Percentiles rank a stretch among this genome's conserved stretches.
Evolutionary conservation across 2,888 invertebrate genomes (phyloP).

Genomic region (Dascillus cervinus): DNA sequence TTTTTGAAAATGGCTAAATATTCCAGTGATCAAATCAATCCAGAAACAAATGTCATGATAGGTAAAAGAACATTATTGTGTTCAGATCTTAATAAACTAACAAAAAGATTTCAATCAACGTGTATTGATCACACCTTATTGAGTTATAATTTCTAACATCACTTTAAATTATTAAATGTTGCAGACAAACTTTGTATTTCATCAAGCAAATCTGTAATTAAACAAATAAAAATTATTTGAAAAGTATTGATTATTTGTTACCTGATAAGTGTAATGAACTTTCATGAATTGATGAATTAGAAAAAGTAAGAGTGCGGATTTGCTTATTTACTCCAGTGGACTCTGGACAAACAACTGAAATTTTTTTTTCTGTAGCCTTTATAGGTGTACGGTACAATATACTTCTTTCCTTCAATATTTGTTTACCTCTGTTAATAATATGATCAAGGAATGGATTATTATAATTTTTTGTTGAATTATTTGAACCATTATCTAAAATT

Average conservation of each 20-base stretch:
- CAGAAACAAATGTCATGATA: conserved; percentile 6
- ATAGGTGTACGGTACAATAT: conserved; percentile 29
- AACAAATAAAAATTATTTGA: background rate
- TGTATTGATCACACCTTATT: conserved; percentile 31
- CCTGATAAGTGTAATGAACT: background rate
- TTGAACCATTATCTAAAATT: too few relatives aligned
- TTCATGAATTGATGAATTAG: background rate
- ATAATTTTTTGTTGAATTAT: too few relatives aligned
- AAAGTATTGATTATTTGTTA: background rate
- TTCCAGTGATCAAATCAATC: background rate
- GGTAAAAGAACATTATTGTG: conserved; percentile 33
- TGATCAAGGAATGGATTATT: conserved; percentile 9
- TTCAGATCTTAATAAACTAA: too few relatives aligned
- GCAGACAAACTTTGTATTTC: conserved; percentile 1
- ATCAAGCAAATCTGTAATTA: conserved; percentile 2
- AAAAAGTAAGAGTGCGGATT: too few relatives aligned
- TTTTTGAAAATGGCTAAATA: conserved; percentile 9
- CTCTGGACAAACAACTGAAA: too few relatives aligned
- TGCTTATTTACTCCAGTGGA: too few relatives aligned
- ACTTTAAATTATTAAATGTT: conserved; percentile 6
- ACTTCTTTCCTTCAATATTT: conserved; percentile 34
- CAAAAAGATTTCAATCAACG: too few relatives aligned
- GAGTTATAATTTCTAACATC: conserved; percentile 28
- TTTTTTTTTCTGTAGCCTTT: too few relatives aligned
- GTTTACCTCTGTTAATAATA: conserved; percentile 28